Base-by-base conservation (phyloP, 1,140 invertebrate genomes). In the Cydia amplana region DNA sequence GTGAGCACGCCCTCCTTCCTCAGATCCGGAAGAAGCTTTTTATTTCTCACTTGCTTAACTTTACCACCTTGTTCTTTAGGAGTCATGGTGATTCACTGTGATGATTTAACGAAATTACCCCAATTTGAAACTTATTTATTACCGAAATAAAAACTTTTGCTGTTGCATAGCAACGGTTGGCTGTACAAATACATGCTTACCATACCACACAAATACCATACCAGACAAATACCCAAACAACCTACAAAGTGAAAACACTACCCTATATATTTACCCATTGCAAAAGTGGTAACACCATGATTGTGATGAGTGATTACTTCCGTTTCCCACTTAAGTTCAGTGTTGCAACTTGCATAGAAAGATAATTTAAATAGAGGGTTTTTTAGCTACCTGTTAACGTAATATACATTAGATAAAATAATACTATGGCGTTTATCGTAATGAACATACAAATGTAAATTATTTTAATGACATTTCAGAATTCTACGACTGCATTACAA, bases 11-110 rank as follows among this genome's bases (percentile, higher is more conserved):
- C 95, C 82, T 95, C 95, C 72, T 91, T 88, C 18, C 86, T 85
- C 76, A 95, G 82, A 79, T 94, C 90, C 3, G 95, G 94, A 36
- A 94, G 86, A 76, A 93, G 92, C 72, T 91, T 93, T 76, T 90
- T 91, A 86, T 95, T 95, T 51, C 93, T 83, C 70, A 93, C 84
- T 89, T 92, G 89, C 77, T 87, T 91, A 25, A 88, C 73, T 60
- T 78, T 18, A 60, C 20, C 55, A 60, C 20, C 55, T 23, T 60
- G 20, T 7, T 70, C 28, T 40, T 70, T 70, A 36, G 65, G 16
- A 55, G 82, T 65, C 84, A 87, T 87, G 74, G 77, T 75, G 28
- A 10, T 70, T 36, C n/a, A 70, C 65, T 70, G 9, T 70, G n/a
- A 70, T 36, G 20, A 70, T 40, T 70, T 70, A 40, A 25, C 7